Percentiles rank a stretch among this genome's conserved stretches.
Evolutionary conservation across 2,113 vertebrate species (phyloP).

Genomic region (Arenaria interpres): DNA sequence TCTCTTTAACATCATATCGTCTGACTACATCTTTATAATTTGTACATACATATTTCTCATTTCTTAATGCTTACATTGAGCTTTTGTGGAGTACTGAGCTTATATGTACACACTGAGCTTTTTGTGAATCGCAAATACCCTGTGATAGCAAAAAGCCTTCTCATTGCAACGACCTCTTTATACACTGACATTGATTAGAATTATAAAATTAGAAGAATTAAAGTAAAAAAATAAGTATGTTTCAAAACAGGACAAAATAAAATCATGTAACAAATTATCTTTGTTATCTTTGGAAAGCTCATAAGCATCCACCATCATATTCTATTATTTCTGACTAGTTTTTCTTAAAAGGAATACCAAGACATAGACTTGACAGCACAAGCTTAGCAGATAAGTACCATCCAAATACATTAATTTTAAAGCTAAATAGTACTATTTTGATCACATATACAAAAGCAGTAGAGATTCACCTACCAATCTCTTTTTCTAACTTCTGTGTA

Average conservation of each 20-base stretch:
- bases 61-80: background rate
- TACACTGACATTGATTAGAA: background rate
- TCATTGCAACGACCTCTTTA: background rate
- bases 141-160: background rate
- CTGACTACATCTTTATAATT: background rate
- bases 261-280: background rate
- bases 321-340: slow-evolving; percentile 5
- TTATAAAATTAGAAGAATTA: background rate
- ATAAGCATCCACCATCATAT: background rate
- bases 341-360: slow-evolving; percentile 26
- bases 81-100: background rate
- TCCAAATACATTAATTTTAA: background rate
- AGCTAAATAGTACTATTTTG: background rate
- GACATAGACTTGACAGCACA: background rate
- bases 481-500: background rate
- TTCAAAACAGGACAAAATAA: background rate
- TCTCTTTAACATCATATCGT: background rate
- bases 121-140: background rate
- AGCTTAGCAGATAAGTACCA: background rate
- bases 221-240: background rate
- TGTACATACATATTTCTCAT: background rate
- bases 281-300: background rate
- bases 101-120: background rate
- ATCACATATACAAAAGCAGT: background rate
- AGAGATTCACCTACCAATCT: background rate